Conservation (phyloP, 2,113 vertebrate genomes). For the Polypterus senegalus region DNA sequence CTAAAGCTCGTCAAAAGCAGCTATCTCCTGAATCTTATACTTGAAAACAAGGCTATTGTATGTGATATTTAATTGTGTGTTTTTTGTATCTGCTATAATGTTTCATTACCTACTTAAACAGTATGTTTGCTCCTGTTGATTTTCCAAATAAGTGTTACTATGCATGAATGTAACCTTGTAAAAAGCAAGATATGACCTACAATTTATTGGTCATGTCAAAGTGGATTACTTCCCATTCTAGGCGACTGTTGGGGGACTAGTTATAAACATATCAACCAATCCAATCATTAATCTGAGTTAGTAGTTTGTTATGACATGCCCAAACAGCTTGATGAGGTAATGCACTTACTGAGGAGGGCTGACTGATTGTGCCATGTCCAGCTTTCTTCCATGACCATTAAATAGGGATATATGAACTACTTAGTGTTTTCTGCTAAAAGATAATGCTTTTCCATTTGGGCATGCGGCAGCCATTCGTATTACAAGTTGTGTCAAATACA, state of each 20-base stretch:
- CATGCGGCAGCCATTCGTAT: constrained; percentile 32
- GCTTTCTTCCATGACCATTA: constrained; percentile 44
- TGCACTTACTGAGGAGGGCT: constrained; percentile 11
- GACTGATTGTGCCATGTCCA: constrained; percentile 29
- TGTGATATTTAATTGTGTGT: too few species aligned
- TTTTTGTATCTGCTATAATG: too few species aligned
- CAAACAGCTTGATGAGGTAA: constrained; percentile 28
- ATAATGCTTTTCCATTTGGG: constrained; percentile 37
- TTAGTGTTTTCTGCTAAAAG: constrained; percentile 46
- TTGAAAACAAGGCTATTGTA: too few species aligned
- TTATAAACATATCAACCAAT: constrained; percentile 18
- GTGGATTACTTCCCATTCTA: constrained; percentile 8
- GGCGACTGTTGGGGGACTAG: constrained; percentile 4
- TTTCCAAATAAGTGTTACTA: too few species aligned
- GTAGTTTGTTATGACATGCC: constrained; percentile 18
- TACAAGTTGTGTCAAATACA: constrained; percentile 31
- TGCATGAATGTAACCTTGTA: too few species aligned
- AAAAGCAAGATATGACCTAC: too few species aligned
- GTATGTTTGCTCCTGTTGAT: too few species aligned
- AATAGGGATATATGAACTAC: constrained; percentile 51
- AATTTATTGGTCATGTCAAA: constrained; percentile 8
- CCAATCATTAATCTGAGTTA: constrained; percentile 23
- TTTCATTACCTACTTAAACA: too few species aligned
- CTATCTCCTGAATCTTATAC: too few species aligned
- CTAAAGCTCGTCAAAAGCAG: too few species aligned